Evolutionary conservation across 2,888 invertebrate genomes (phyloP).

Genomic region (Pyrrhosoma nymphula): DNA sequence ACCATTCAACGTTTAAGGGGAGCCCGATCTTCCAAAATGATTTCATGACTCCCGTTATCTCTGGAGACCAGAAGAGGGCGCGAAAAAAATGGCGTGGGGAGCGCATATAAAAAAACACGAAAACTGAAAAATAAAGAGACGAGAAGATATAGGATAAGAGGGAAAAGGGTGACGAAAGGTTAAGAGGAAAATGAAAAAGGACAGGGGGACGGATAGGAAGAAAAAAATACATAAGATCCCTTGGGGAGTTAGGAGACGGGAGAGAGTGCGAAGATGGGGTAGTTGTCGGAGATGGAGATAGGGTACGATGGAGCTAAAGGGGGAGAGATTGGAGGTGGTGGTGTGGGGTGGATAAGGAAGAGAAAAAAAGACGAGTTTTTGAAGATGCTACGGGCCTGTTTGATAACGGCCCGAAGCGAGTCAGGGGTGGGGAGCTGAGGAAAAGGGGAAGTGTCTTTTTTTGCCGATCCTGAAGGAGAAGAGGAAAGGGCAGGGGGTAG

Average conservation of each 20-base stretch:
- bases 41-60: neutral
- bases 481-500: neutral
- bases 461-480: neutral
- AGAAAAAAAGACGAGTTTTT: neutral
- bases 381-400: neutral
- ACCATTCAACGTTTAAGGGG: neutral
- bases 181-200: neutral
- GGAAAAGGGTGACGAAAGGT: neutral
- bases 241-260: neutral
- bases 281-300: neutral
- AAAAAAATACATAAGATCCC: neutral
- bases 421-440: neutral
- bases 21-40: neutral
- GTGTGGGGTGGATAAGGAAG: neutral
- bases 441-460: neutral
- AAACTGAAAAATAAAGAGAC: conserved; percentile 22
- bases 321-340: neutral
- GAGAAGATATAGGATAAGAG: neutral
- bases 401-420: neutral
- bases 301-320: neutral
- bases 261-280: neutral
- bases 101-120: neutral
- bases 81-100: neutral
- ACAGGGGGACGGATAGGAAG: neutral
- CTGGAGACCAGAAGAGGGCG: neutral